Conservation (phyloP, 2,888 invertebrate species). For the Xylota sylvarum region DNA sequence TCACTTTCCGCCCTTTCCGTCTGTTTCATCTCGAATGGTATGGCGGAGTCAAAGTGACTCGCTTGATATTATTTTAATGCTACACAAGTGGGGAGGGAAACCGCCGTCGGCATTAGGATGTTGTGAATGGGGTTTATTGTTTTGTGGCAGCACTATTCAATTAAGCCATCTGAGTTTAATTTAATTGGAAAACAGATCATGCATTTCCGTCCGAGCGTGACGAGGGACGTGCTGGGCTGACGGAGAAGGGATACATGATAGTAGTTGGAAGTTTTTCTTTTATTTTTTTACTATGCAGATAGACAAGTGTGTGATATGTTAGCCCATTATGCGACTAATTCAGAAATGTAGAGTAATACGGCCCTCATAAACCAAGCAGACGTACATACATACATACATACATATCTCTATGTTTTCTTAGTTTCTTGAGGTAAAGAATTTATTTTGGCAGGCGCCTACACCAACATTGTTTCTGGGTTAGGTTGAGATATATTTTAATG, state of each 20-base stretch:
- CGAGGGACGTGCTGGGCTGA: conserved; percentile 9
- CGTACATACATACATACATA: too few relatives aligned
- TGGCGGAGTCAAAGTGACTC: conserved; percentile 50
- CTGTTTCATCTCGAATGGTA: background rate
- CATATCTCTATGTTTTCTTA: too few relatives aligned
- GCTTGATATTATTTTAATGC: conserved; percentile 70
- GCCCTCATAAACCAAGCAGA: background rate
- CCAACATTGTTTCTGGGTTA: too few relatives aligned
- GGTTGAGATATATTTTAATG: too few relatives aligned
- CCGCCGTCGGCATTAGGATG: conserved; percentile 58
- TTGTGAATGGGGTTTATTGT: conserved; percentile 76
- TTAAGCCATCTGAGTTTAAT: conserved; percentile 76
- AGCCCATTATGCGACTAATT: conserved; percentile 29
- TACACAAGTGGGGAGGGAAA: conserved; percentile 46
- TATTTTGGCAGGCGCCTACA: too few relatives aligned
- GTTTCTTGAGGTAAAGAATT: background rate
- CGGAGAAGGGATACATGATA: conserved; percentile 1
- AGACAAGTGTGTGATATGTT: conserved; percentile 17
- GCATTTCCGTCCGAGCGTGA: conserved; percentile 72
- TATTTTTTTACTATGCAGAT: background rate
- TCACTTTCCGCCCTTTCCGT: background rate
- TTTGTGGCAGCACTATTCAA: conserved; percentile 76
- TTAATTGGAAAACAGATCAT: conserved; percentile 77
- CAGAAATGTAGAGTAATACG: conserved; percentile 29
- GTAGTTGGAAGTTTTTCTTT: background rate